Conservation (phyloP, 2,888 invertebrate genomes). For the Mesorhabditis belari region DNA sequence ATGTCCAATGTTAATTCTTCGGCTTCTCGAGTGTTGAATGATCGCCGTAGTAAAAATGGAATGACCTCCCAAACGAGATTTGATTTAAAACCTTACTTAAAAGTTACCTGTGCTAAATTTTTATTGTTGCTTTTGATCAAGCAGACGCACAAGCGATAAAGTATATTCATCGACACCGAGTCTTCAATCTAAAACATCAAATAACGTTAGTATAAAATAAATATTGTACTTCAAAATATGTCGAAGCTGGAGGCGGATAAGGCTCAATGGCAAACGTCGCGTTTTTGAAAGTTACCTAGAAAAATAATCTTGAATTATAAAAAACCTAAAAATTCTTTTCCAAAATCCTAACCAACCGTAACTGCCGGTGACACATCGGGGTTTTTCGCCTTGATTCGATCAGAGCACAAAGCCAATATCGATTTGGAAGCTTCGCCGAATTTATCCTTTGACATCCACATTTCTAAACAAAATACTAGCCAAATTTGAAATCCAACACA, state of each 20-base stretch:
- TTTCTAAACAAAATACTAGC: too few relatives aligned
- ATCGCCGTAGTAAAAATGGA: too few relatives aligned
- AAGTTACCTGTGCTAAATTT: constrained; percentile 11
- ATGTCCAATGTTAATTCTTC: constrained; percentile 15
- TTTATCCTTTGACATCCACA: constrained; percentile 29
- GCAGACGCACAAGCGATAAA: too few relatives aligned
- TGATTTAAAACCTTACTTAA: too few relatives aligned
- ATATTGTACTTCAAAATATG: constrained; percentile 8
- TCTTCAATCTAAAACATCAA: constrained; percentile 4
- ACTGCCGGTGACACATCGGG: neutral
- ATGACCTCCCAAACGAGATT: too few relatives aligned
- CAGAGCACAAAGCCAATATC: constrained; percentile 37
- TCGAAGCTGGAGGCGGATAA: constrained; percentile 24
- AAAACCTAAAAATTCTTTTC: neutral
- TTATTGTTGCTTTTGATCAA: too few relatives aligned
- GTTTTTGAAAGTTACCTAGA: constrained; percentile 29
- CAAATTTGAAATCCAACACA: too few relatives aligned
- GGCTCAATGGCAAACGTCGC: constrained; percentile 33
- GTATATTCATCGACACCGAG: constrained; percentile 6
- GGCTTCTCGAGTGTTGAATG: too few relatives aligned
- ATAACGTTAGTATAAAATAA: neutral
- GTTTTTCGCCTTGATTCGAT: constrained; percentile 14
- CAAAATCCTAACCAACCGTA: too few relatives aligned
- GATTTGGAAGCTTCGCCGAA: constrained; percentile 37
- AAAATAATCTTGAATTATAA: neutral